Conservation (phyloP, 2,797 vertebrate species). For the Hirundo rustica region DNA sequence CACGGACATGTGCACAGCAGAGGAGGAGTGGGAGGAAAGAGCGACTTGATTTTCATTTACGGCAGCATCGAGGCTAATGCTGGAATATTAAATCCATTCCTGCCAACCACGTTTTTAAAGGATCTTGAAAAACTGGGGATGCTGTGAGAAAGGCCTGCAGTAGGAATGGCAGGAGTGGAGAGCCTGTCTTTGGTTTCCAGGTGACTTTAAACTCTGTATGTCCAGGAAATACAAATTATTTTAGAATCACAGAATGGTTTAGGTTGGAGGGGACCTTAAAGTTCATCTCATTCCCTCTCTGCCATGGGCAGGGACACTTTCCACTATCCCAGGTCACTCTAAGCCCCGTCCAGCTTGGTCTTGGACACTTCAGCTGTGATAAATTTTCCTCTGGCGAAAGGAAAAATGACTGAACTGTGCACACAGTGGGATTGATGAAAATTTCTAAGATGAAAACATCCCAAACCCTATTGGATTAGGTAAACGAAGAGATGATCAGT, state of each 20-base stretch:
- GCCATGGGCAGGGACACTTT: fast-evolving
- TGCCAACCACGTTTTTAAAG: not conserved
- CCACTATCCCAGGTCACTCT: not conserved
- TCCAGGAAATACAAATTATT: not conserved
- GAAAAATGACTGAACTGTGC: not conserved
- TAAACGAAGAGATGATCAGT: not conserved
- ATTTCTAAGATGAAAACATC: not conserved
- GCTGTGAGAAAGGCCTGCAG: not conserved
- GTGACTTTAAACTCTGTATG: not conserved
- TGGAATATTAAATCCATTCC: not conserved
- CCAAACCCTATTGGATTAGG: not conserved
- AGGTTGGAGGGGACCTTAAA: not conserved
- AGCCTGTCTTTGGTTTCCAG: not conserved
- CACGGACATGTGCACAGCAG: not conserved
- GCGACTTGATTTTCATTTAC: constrained; percentile 19
- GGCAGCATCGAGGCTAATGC: not conserved
- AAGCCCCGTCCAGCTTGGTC: not conserved
- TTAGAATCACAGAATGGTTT: not conserved
- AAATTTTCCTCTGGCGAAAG: not conserved
- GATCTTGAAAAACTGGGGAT: not conserved
- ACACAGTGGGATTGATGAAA: not conserved
- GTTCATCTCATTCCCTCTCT: not conserved
- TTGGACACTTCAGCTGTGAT: not conserved
- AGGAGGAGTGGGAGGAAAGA: not conserved
- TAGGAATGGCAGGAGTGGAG: not conserved